A percentile compares a stretch with the other conserved stretches of the same genome.
These are phyloP conservation scores for Marasmarcha lunaedactyla DNA, from an alignment of 2,888 invertebrate genomes.

Conservation along the genomic window DNA sequence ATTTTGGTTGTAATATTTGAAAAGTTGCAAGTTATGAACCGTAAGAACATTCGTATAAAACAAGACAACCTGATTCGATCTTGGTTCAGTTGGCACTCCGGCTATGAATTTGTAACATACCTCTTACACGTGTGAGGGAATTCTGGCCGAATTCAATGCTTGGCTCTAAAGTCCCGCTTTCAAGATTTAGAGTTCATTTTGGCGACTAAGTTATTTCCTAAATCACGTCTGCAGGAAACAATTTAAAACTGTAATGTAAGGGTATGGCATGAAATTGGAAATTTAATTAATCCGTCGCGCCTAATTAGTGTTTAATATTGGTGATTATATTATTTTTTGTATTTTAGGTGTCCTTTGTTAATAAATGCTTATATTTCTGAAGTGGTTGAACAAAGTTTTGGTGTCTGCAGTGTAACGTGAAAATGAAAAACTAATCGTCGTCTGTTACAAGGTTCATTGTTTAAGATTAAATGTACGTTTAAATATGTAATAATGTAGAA, in stretches of 20 bases:
- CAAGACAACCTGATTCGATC: not conserved
- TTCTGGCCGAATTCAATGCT: constrained; percentile 56
- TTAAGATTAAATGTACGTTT: no score
- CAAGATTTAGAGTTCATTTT: constrained; percentile 64
- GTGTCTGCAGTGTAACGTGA: no score
- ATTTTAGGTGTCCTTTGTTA: no score
- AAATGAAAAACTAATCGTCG: no score
- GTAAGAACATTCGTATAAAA: not conserved
- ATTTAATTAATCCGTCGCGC: constrained; percentile 23
- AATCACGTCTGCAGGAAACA: constrained; percentile 55
- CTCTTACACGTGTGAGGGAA: constrained; percentile 19
- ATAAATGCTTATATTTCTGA: no score
- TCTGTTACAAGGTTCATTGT: no score
- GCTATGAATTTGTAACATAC: not conserved
- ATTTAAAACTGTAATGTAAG: constrained; percentile 51
- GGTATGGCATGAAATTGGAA: constrained; percentile 37
- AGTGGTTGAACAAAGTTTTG: no score
- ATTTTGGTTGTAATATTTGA: no score
- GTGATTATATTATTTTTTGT: no score
- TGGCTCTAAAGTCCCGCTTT: constrained; percentile 42
- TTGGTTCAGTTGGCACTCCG: not conserved
- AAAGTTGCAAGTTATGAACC: no score
- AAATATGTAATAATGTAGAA: no score
- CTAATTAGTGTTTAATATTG: no score
- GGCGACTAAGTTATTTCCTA: constrained; percentile 53